phyloP scores from a whole-genome alignment of 1,140 invertebrate species.

The Bombus ignitus region DNA sequence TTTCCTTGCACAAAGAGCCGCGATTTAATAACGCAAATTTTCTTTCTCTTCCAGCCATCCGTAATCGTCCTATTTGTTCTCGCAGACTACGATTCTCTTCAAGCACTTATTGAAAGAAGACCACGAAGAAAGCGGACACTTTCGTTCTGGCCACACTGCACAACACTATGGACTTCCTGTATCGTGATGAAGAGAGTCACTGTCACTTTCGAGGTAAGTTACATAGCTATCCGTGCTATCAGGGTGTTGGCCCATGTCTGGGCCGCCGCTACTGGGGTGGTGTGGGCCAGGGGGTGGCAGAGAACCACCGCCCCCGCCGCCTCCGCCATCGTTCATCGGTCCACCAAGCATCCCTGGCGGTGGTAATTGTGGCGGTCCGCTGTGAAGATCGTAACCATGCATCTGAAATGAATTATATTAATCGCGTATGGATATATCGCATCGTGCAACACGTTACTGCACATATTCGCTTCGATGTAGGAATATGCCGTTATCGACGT shows the following conservation, averaged over 20 bases:
- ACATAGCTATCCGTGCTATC: slow-evolving; percentile 94
- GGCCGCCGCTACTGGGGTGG: slow-evolving; percentile 78
- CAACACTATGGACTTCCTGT: slow-evolving; percentile 85
- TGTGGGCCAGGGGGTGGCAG: slow-evolving; percentile 85
- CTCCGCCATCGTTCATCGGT: slow-evolving; percentile 75
- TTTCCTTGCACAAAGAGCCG: background rate
- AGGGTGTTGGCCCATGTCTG: slow-evolving; percentile 86
- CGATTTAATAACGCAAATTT: background rate
- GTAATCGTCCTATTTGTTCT: slow-evolving; percentile 19
- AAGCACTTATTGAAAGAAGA: slow-evolving; percentile 53
- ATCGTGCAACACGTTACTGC: background rate
- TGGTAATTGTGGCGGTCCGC: slow-evolving; percentile 82
- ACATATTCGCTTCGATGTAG: no score
- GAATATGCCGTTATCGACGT: no score
- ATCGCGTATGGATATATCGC: background rate
- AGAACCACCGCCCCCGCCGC: slow-evolving; percentile 73
- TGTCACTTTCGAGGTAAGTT: slow-evolving; percentile 93
- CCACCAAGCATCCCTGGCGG: slow-evolving; percentile 80
- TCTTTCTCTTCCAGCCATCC: background rate
- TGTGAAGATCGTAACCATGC: slow-evolving; percentile 92
- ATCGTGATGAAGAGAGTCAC: slow-evolving; percentile 84
- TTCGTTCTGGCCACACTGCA: slow-evolving; percentile 57
- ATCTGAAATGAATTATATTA: slow-evolving; percentile 84
- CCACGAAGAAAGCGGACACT: slow-evolving; percentile 61
- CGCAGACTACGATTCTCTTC: slow-evolving; percentile 45